Base-by-base conservation (phyloP, 2,797 vertebrate genomes). In the Calcarius lapponicus region DNA sequence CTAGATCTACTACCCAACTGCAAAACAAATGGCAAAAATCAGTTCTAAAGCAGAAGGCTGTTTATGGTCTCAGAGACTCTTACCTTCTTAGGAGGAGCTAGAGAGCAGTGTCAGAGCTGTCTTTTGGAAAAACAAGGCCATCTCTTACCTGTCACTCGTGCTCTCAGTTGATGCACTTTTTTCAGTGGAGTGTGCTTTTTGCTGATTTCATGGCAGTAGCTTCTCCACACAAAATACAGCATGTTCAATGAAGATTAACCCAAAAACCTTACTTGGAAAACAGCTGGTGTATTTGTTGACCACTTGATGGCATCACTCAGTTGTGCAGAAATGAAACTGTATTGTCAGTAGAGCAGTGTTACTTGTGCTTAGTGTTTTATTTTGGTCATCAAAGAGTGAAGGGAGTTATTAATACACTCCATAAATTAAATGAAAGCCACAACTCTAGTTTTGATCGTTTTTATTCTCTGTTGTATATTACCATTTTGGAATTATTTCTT, bases 221-320 rank as follows among this genome's bases (percentile, higher is more conserved):
- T 84, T 80, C 83, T 61, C 62, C 19, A 14, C 1, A 19, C n/a
- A 28, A 48, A 53, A 57, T 32, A 20, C 36, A 26, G 24, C 0
- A 0, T 56, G 32, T 36, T 81, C 79, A n/a, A 4, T 45, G 72
- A 69, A 72, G 43, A 76, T 71, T 61, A 86, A 93, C 67, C 47
- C 69, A 2, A 79, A 84, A 66, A 13, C 42, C 50, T 16, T 21
- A 24, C 20, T 73, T 58, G 54, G 54, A 61, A 93, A 88, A 66
- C n/a, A 83, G 38, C 38, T 40, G 80, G 17, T 92, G 67, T 64
- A 1, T 90, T 73, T 72, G 32, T 80, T 96, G 86, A 84, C 96
- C 94, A 40, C 96, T 91, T 95, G 94, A 92, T 95, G 97, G 97
- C 95, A 94, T 97, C 70, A 38, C 94, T 92, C 65, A 36, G 38